Conservation (phyloP, 2,797 vertebrate genomes). For the Semotilus atromaculatus region DNA sequence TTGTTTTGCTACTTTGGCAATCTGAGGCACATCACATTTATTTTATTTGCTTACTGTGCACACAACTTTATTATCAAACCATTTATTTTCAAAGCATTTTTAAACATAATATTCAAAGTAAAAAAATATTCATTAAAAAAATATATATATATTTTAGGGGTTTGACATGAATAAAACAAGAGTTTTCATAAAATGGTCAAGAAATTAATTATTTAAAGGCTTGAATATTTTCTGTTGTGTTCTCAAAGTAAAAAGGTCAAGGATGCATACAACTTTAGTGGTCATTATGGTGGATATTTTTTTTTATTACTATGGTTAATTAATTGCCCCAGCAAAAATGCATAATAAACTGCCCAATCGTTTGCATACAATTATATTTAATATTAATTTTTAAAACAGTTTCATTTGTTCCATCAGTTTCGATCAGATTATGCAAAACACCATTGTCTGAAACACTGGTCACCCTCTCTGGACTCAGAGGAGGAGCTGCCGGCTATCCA, state of each 20-base stretch:
- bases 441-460: conserved; percentile 21
- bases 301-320: not conserved
- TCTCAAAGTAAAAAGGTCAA: too few species aligned
- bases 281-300: not conserved
- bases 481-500: conserved; percentile 66
- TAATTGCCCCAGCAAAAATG: not conserved
- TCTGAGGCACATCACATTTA: not conserved
- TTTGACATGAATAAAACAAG: not conserved
- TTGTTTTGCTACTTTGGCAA: not conserved
- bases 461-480: conserved; percentile 38
- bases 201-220: too few species aligned
- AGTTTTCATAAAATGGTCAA: not conserved
- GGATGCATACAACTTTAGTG: too few species aligned
- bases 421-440: not conserved
- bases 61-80: not conserved
- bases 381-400: not conserved
- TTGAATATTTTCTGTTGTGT: too few species aligned
- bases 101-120: not conserved
- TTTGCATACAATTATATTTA: not conserved
- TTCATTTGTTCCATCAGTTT: not conserved
- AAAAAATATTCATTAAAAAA: not conserved
- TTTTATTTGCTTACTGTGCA: not conserved
- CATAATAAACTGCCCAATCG: not conserved
- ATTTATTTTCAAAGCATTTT: not conserved
- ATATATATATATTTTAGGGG: not conserved